Base-by-base conservation (phyloP, 2,113 vertebrate species). In the Apteryx owenii region DNA sequence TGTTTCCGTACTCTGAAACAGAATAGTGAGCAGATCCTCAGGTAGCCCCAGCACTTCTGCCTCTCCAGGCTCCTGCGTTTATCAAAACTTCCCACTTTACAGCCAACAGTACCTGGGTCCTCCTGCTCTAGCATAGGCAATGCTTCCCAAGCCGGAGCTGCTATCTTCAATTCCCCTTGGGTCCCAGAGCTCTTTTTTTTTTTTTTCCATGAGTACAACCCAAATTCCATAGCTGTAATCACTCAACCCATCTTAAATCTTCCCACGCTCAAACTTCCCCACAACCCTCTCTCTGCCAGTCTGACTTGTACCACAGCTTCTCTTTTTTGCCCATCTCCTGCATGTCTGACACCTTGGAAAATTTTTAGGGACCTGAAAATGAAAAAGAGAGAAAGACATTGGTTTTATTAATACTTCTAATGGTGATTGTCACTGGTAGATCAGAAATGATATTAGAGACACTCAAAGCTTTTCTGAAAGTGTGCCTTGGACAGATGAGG, bases 341-440 rank as follows among this genome's bases (percentile, higher is more conserved):
- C 22, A n/a, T 38, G 36, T 38, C 50, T 19, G 20, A 11, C 3
- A 18, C 1, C 46, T 7, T 0, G 0, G 12, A 19, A 7, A 61
- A 33, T 44, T 44, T 76, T 48, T 80, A 38, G 58, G 50, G 36
- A 86, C 15, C 13, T 82, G 31, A 8, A 72, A 87, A 76, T 71
- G 23, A 88, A 79, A 61, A 61, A 23, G 70, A 60, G 5, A 12
- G 38, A 23, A 81, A 75, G 15, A 42, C 4, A 22, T 8, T 51
- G 6, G 5, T 58, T 96, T 81, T 79, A 44, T 29, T 85, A 66
- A 21, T 80, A 12, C 19, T 44, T 70, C 13, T 40, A 60, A 83
- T 77, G 9, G 17, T 61, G 21, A 53, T 53, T 1, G 8, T 29
- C 5, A 14, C 2, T 9, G 4, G 20, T 28, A 85, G 42, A 51